These are phyloP conservation scores for Radopholus similis DNA, from an alignment of 1,140 invertebrate species.

Conservation along the genomic window DNA sequence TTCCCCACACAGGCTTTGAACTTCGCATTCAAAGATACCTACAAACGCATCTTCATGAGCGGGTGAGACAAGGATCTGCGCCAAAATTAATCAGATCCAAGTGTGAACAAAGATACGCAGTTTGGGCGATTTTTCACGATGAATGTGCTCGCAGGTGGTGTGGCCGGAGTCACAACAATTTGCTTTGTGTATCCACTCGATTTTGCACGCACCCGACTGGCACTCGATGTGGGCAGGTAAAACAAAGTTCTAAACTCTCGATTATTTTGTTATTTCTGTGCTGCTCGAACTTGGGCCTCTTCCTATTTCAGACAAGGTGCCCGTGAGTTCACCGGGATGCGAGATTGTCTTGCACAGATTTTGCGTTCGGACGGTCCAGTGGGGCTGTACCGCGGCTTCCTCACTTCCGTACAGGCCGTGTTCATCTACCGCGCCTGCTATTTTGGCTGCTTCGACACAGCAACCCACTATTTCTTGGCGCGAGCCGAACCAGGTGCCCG, in stretches of 20 bases:
- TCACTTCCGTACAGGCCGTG: conserved; percentile 62
- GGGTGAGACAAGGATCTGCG: conserved; percentile 23
- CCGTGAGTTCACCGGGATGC: conserved; percentile 61
- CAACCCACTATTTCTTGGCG: conserved; percentile 53
- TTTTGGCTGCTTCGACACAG: conserved; percentile 62
- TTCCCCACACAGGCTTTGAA: conserved; percentile 60
- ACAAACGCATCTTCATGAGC: conserved; percentile 56
- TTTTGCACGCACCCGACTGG: no score
- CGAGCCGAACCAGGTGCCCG: conserved; percentile 61
- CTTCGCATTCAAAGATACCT: conserved; percentile 60
- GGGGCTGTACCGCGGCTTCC: conserved; percentile 61
- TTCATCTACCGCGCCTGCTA: conserved; percentile 63
- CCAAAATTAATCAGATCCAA: conserved; percentile 20
- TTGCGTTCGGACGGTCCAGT: conserved; percentile 60
- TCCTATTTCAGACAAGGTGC: conserved; percentile 9
- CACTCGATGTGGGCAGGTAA: no score
- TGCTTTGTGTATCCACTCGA: conserved; percentile 63
- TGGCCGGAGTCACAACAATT: conserved; percentile 62
- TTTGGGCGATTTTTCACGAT: conserved; percentile 82
- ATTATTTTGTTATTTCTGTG: neutral
- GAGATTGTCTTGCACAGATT: conserved; percentile 61
- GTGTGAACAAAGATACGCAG: conserved; percentile 78
- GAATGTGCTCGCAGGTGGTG: conserved; percentile 61
- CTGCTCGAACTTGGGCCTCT: neutral
- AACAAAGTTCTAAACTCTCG: no score